Evolutionary conservation across 1,140 invertebrate species (phyloP).

Genomic region (Dinothrombium tinctorium): DNA sequence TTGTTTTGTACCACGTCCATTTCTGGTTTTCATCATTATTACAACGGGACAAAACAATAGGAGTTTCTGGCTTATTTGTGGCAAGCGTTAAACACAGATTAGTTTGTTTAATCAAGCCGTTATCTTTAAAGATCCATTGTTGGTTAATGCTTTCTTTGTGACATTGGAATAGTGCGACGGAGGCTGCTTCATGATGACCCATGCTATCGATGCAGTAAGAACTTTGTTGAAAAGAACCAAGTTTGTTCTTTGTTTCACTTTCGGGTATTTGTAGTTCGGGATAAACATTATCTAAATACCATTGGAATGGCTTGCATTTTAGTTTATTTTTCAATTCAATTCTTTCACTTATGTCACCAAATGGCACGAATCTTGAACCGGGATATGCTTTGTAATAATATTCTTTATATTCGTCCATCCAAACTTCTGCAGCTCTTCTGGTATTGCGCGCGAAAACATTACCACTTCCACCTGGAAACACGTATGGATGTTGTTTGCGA

Average conservation of each 20-base stretch:
- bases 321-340: constrained; percentile 19
- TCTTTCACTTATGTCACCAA: constrained; percentile 22
- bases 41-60: constrained; percentile 46
- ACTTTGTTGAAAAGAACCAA: constrained; percentile 40
- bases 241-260: not conserved
- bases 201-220: constrained; percentile 70
- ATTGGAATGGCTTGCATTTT: constrained; percentile 40
- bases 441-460: constrained; percentile 26
- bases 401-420: constrained; percentile 21
- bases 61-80: constrained; percentile 36
- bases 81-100: constrained; percentile 56
- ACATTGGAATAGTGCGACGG: constrained; percentile 71
- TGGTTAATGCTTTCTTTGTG: constrained; percentile 90
- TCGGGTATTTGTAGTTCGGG: constrained; percentile 39
- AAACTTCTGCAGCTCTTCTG: constrained; percentile 19
- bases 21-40: constrained; percentile 31
- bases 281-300: constrained; percentile 92
- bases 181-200: constrained; percentile 51
- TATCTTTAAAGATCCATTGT: constrained; percentile 61
- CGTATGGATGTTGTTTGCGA: constrained; percentile 26
- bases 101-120: constrained; percentile 55
- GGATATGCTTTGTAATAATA: constrained; percentile 25
- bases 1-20: constrained; percentile 9
- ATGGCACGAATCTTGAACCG: constrained; percentile 21
- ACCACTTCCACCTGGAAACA: constrained; percentile 26